Evolutionary conservation across 2,113 vertebrate species (phyloP).

Genomic region (Muntiacus muntjak): DNA sequence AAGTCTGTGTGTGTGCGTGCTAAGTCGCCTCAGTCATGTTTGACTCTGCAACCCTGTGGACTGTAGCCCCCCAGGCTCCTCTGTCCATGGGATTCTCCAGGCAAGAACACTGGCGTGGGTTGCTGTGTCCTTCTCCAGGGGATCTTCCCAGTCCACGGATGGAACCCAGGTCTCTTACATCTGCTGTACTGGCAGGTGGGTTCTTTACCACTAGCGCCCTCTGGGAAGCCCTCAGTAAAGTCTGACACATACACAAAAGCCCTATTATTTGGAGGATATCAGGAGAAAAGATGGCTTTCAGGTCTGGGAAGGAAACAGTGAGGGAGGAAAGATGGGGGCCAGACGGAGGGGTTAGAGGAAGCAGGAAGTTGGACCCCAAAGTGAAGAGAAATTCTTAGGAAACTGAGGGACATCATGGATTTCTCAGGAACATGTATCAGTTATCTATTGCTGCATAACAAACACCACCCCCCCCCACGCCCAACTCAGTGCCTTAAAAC

Average conservation of each 20-base stretch:
- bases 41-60: rapidly evolving
- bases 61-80: neutral
- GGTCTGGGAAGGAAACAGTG: neutral
- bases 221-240: neutral
- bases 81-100: neutral
- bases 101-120: neutral
- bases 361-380: too few species aligned
- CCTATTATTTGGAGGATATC: neutral
- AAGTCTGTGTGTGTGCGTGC: neutral
- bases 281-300: neutral
- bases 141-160: rapidly evolving
- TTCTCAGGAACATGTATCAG: neutral
- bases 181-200: rapidly evolving
- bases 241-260: neutral
- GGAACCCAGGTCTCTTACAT: neutral
- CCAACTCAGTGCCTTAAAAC: neutral
- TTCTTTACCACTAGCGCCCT: neutral
- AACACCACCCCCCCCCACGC: rapidly evolving
- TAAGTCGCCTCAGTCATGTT: neutral
- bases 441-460: neutral
- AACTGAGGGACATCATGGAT: neutral
- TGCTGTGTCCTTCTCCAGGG: neutral
- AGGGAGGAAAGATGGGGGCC: neutral
- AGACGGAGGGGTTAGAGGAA: neutral
- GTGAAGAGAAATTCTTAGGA: neutral